A percentile compares a stretch with the other conserved stretches of the same genome.
Evolutionary conservation across 1,140 invertebrate species (phyloP).

Genomic region (Potamilus streckersoni): DNA sequence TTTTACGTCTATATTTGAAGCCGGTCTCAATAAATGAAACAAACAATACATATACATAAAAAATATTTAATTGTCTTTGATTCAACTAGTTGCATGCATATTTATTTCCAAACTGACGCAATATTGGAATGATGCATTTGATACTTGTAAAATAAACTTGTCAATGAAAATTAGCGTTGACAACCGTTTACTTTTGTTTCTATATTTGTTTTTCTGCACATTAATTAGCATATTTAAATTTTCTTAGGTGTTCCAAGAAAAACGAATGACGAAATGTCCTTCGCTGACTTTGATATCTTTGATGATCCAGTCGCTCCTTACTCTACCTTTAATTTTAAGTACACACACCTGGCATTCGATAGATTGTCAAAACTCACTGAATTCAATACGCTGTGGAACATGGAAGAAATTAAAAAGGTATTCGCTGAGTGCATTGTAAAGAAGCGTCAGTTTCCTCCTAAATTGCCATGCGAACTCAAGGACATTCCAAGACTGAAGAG

Average conservation of each 20-base stretch:
- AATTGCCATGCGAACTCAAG: conserved; percentile 31
- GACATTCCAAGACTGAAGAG: conserved; percentile 35
- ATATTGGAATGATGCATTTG: no score
- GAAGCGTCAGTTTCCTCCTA: conserved; percentile 37
- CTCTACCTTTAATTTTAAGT: conserved; percentile 70
- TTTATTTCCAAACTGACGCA: no score
- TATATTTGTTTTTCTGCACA: no score
- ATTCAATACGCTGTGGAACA: conserved; percentile 68
- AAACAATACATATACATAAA: no score
- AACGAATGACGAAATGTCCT: conserved; percentile 67
- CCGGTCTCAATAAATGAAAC: no score
- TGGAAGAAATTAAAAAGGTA: conserved; percentile 65
- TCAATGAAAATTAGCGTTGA: no score
- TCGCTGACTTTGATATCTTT: conserved; percentile 70
- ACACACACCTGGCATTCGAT: conserved; percentile 66
- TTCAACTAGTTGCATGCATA: no score
- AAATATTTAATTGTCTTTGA: no score
- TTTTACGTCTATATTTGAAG: no score
- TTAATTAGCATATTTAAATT: background rate
- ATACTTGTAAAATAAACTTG: no score
- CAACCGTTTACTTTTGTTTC: no score
- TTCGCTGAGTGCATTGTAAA: conserved; percentile 54
- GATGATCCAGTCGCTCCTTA: conserved; percentile 67
- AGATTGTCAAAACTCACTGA: conserved; percentile 68
- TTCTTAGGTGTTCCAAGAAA: conserved; percentile 59